A percentile compares a stretch with the other conserved stretches of the same genome.
phyloP scores from a whole-genome alignment of 2,113 vertebrate species.

The Microtus ochrogaster region DNA sequence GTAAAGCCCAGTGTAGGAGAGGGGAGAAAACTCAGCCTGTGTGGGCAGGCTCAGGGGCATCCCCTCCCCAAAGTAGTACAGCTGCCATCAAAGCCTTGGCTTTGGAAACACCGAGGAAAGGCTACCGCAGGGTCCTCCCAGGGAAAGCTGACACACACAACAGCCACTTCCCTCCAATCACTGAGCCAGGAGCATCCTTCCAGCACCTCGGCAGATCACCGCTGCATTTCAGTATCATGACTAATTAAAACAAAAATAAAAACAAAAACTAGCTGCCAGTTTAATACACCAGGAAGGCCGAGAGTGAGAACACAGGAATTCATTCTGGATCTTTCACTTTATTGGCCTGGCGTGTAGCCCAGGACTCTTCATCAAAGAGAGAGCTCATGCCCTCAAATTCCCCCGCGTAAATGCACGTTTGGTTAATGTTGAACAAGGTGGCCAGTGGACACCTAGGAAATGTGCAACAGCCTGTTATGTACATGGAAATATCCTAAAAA shows the following conservation, averaged over 20 bases:
- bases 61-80: background rate
- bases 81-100: background rate
- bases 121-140: background rate
- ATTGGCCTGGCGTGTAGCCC: background rate
- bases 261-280: background rate
- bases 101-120: background rate
- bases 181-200: background rate
- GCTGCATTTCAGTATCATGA: background rate
- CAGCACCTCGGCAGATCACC: background rate
- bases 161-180: background rate
- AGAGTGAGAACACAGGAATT: background rate
- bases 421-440: background rate
- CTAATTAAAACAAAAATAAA: slow-evolving; percentile 46
- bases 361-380: background rate
- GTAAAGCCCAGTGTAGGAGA: background rate
- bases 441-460: background rate
- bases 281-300: background rate
- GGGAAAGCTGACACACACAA: background rate
- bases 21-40: background rate
- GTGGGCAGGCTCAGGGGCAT: background rate
- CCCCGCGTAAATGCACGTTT: background rate
- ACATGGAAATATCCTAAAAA: background rate
- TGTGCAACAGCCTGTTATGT: background rate
- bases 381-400: background rate
- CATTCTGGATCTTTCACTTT: slow-evolving; percentile 36